phyloP scores from a whole-genome alignment of 2,797 vertebrate species.

The Alfaro cultratus region DNA sequence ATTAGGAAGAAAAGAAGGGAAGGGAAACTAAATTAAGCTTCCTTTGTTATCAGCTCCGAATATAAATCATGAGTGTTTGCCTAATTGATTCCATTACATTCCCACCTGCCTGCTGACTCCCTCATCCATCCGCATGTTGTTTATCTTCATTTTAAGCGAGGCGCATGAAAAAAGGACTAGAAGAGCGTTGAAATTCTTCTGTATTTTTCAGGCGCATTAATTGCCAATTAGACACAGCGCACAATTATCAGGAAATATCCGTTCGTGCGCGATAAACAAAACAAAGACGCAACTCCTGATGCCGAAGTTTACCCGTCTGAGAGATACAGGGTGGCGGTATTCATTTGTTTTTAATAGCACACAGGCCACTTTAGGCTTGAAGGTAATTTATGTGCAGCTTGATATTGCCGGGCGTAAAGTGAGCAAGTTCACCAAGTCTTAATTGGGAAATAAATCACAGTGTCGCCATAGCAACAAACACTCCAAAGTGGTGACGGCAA shows the following conservation, averaged over 20 bases:
- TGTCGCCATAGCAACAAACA: conserved; percentile 60
- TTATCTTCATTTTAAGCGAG: conserved; percentile 67
- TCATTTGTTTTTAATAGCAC: conserved; percentile 51
- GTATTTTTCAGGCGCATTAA: conserved; percentile 54
- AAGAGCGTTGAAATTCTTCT: conserved; percentile 41
- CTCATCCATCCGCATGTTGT: conserved; percentile 63
- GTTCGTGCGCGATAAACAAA: conserved; percentile 32
- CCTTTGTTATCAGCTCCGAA: conserved; percentile 65
- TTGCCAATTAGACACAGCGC: conserved; percentile 51
- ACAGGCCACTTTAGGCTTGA: conserved; percentile 37
- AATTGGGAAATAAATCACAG: conserved; percentile 77
- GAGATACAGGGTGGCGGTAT: conserved; percentile 25
- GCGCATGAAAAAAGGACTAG: conserved; percentile 53
- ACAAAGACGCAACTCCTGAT: conserved; percentile 28
- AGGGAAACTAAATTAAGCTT: conserved; percentile 61
- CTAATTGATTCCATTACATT: conserved; percentile 80
- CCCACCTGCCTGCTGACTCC: conserved; percentile 65
- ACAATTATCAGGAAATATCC: conserved; percentile 52
- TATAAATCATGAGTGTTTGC: conserved; percentile 76
- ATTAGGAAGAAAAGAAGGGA: conserved; percentile 58
- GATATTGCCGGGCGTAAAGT: conserved; percentile 59
- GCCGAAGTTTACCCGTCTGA: conserved; percentile 37
- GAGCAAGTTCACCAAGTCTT: conserved; percentile 68
- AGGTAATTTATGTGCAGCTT: conserved; percentile 69
- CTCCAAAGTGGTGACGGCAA: conserved; percentile 57